Evolutionary conservation across 2,888 invertebrate species (phyloP), one percentile per base, ranked within the genome.

Genomic region (Oxyscelio sp.): DNA sequence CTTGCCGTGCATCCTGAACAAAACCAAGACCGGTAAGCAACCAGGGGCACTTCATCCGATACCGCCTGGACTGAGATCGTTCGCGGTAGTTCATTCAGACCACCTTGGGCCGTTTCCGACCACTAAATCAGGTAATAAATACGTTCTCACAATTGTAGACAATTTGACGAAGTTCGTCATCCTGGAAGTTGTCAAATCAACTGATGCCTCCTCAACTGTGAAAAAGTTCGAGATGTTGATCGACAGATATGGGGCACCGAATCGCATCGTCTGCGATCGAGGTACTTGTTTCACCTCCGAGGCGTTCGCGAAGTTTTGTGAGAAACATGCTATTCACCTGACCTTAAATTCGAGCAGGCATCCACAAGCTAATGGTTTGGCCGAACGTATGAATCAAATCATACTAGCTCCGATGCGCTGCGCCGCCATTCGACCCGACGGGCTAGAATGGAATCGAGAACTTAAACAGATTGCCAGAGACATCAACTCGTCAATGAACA

Each of bases 31-130:
- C 4, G 27, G 27, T 5, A 27, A 27, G 6, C 6, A 27, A 27
- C 27, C 27, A 27, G 27, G 27, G 4, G 4, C 27, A 27, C 27
- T 27, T 6, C 27, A 27, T 6, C 27, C 27, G 6, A 27, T 27
- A 4, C 27, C 6, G 4, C 27, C 6, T 27, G 27, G 6, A 27
- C 4, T 6, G 27, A 5, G 27, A 5, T 6, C 27, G 4, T 27
- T 27, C 27, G 6, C 4, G 4, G 27, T 27, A 5, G 27, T 0
- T 0, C 13, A 66, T 8, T 68, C 87, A 2, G 88, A 89, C 24
- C 88, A 89, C 63, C 22, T 85, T 0, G 87, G 86, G 11, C 88
- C 90, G 0, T 87, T 87, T 45, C 58, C 87, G 0, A 85, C 79
- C 87, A 85, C 77, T 2, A 45, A 48, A 0, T 21, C 58, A 17